These are phyloP conservation scores for Scomberomorus guttatus DNA, from an alignment of 2,797 vertebrate species.

Conservation along the genomic window DNA sequence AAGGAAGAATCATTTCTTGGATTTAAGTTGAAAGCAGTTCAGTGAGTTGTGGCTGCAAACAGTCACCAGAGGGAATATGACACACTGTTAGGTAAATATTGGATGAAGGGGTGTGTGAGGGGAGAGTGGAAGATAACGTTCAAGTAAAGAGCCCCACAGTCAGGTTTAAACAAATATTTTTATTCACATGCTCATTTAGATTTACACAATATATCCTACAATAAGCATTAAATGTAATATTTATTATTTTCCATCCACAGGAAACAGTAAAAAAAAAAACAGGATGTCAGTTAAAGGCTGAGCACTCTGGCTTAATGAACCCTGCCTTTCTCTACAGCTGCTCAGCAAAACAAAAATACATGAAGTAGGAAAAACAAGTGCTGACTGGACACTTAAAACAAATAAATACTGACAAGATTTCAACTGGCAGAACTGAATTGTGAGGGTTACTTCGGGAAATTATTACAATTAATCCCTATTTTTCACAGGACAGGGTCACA, in stretches of 20 bases:
- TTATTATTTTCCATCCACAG: background rate
- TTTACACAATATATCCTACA: background rate
- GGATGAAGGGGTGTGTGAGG: slow-evolving; percentile 50
- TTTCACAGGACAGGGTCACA: too few relatives aligned
- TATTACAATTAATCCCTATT: background rate
- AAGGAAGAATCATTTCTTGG: background rate
- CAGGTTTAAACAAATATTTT: slow-evolving; percentile 40
- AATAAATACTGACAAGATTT: slow-evolving; percentile 51
- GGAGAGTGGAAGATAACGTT: background rate
- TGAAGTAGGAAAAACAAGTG: slow-evolving; percentile 21
- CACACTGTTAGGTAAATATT: slow-evolving; percentile 69
- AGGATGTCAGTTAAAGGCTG: background rate
- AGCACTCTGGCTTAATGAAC: background rate
- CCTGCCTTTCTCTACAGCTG: background rate
- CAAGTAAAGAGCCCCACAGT: background rate
- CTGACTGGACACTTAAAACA: slow-evolving; percentile 23
- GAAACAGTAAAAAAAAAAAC: background rate
- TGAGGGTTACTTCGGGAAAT: slow-evolving; percentile 13
- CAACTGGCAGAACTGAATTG: slow-evolving; percentile 5
- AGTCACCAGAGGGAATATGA: slow-evolving; percentile 11
- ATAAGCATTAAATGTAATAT: slow-evolving; percentile 11
- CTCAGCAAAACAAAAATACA: slow-evolving; percentile 20
- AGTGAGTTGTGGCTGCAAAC: background rate
- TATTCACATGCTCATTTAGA: slow-evolving; percentile 44
- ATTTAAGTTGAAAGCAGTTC: background rate